Evolutionary conservation across 2,797 vertebrate species (phyloP), one percentile per base, ranked within the genome.

Genomic region (Rhyacichthys aspro): DNA sequence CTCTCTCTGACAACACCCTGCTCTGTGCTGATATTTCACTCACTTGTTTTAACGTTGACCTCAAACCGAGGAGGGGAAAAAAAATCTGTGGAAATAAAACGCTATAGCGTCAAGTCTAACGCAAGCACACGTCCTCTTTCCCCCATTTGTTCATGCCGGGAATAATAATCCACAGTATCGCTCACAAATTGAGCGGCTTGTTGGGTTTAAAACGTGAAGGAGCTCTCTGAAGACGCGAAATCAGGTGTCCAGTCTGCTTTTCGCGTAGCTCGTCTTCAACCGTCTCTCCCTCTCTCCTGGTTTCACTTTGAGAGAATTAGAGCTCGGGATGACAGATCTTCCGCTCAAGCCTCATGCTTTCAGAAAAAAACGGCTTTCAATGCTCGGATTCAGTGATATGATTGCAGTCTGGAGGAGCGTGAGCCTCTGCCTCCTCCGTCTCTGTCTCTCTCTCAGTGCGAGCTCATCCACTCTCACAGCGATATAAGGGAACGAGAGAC

Each of bases 1-100:
- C 84, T 77, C 77, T 86, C 78, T 85, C 81, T 83, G 85, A 87
- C 89, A 88, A 89, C 90, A 90, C 89, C 86, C 83, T 58, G 86
- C 79, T 84, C 84, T 75, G 71, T 71, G 78, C 62, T 67, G 85
- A 88, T 82, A 78, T 89, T 78, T 71, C 56, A 85, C 82, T 87
- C 86, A 52, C 49, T 52, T 52, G 49, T 85, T 73, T 64, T 56
- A 66, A 76, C 65, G 66, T 68, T 67, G 64, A 75, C 73, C 75
- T 86, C 82, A 75, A 82, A 78, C 64, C 62, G 50, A 11, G 46
- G 36, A 10, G 10, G 9, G 33, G 7, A 11, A 32, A 32, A 58
- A 48, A 65, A 15, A 8, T 42, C 72, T 55, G 78, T 71, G 67
- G 78, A 81, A 88, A 73, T 65, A 81, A 87, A 86, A 89, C 82